These are phyloP conservation scores for Stegastes partitus DNA, from an alignment of 2,113 vertebrate species.

Conservation along the genomic window DNA sequence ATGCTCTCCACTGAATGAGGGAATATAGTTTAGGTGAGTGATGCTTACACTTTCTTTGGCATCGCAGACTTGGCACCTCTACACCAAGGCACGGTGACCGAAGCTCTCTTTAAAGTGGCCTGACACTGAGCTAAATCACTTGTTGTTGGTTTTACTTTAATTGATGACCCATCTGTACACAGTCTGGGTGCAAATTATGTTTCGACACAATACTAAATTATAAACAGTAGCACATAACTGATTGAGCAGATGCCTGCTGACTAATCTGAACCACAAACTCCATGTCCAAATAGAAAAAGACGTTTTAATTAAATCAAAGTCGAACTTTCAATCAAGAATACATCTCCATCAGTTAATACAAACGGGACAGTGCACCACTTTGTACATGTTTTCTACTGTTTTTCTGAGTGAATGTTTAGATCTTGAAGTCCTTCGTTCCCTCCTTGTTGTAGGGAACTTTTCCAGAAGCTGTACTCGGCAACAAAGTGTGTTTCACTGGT, in stretches of 20 bases:
- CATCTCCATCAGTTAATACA: not conserved
- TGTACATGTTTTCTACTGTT: not conserved
- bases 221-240: not conserved
- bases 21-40: too few species aligned
- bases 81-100: too few species aligned
- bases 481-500: not conserved
- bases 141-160: not conserved
- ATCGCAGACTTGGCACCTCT: too few species aligned
- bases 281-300: not conserved
- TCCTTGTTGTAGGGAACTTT: not conserved
- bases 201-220: not conserved
- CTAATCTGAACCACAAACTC: too few species aligned
- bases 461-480: not conserved
- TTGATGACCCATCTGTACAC: too few species aligned
- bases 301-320: conserved; percentile 36
- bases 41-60: too few species aligned
- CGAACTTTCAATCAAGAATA: not conserved
- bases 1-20: too few species aligned
- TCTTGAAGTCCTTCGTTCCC: not conserved
- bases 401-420: not conserved
- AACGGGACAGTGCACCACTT: not conserved
- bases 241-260: not conserved
- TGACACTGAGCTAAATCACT: too few species aligned
- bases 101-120: too few species aligned
- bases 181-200: not conserved